Base-by-base conservation (phyloP, 2,888 invertebrate genomes). In the Phoenoteleia sp. region DNA sequence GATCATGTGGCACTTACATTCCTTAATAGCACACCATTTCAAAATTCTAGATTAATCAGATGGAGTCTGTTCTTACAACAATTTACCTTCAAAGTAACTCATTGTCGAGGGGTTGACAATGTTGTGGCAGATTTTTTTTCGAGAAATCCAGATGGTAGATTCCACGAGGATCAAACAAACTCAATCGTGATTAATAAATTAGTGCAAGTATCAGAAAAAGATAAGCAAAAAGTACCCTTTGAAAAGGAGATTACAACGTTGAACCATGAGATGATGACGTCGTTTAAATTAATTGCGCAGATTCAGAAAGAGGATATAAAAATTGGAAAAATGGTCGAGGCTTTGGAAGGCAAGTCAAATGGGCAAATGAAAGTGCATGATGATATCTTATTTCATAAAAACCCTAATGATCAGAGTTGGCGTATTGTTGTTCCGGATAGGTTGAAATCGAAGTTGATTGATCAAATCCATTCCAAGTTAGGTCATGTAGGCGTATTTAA, bases 91-190 rank as follows among this genome's bases (percentile, higher is more conserved):
- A 23, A 3, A 2, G 25, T 52, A 5, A 13, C 23, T 52, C 49
- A 23, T 52, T 52, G 49, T 25, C 21, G 23, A 52, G 49, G 49
- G 3, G 4, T 25, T 19, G 49, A 52, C 13, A 52, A 52, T n/a
- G 17, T 23, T 7, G 49, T 25, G 7, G 49, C 25, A 11, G 49
- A 25, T 52, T 52, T 52, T 25, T 52, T 52, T 52, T 52, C 49
- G 4, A 21, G 49, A 25, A 23, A 52, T 52, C 86, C 87, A 2
- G 64, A 67, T 6, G 69, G 71, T 11, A 49, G 64, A 56, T 86
- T 84, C 54, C 42, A 58, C 11, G 27, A 39, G 25, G 25, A 60
- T 42, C 23, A 39, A 7, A 36, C 7, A 3, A 4, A 58, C 21
- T 33, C 58, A 7, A 21, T 58, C 9, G 21, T 36, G 21, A 36